phyloP scores from a whole-genome alignment of 2,797 vertebrate genomes.

The Brachymystax lenok region DNA sequence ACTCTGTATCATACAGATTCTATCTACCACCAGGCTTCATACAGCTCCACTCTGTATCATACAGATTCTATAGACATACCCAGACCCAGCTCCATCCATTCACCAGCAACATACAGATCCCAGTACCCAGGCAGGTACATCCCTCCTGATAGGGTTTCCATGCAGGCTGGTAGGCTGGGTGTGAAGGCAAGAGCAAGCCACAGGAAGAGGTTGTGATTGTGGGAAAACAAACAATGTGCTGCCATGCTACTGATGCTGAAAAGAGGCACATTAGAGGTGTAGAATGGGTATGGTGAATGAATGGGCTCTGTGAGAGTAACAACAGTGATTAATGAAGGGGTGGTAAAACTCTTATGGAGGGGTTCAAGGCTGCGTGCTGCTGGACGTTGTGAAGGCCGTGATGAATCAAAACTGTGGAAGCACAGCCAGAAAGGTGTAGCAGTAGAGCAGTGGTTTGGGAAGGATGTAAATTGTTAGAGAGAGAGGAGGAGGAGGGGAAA shows the following conservation, averaged over 20 bases:
- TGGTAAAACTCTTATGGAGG: conserved; percentile 4
- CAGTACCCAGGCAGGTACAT: conserved; percentile 59
- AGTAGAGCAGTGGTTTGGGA: neutral
- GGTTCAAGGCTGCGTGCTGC: too few species aligned
- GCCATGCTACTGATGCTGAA: conserved; percentile 39
- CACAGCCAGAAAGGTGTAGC: too few species aligned
- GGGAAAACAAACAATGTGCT: conserved; percentile 53
- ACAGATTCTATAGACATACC: neutral
- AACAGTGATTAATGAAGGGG: neutral
- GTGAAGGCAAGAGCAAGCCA: conserved; percentile 32
- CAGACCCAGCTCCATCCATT: neutral
- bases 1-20: neutral
- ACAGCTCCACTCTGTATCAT: neutral
- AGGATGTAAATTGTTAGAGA: neutral
- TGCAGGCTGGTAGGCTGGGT: conserved; percentile 19
- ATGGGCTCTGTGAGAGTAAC: conserved; percentile 33
- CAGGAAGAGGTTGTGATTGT: conserved; percentile 52
- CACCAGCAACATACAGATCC: conserved; percentile 49
- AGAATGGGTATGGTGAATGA: conserved; percentile 45
- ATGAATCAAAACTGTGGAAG: neutral
- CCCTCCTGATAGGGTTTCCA: conserved; percentile 52
- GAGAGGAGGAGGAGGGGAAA: conserved; percentile 16
- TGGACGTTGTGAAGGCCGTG: conserved; percentile 12
- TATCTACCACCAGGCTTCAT: too few species aligned
- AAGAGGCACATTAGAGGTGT: conserved; percentile 46